Evolutionary conservation across 2,113 vertebrate genomes (phyloP).

Genomic region (Danionella cerebrum): DNA sequence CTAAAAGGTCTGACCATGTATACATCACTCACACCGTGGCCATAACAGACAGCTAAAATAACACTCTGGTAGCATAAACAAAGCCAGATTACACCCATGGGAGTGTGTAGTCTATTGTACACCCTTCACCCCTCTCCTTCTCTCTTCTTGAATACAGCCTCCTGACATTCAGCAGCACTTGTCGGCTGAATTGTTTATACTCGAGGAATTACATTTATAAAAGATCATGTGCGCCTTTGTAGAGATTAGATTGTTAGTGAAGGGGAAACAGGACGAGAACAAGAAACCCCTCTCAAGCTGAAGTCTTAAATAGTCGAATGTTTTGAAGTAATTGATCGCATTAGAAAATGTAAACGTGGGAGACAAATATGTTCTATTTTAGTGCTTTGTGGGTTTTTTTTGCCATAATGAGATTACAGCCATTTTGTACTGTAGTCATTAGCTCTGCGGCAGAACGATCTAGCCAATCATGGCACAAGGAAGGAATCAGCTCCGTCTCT

Average conservation of each 20-base stretch:
- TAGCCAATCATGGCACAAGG: conserved; percentile 39
- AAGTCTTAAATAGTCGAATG: neutral
- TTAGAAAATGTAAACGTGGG: conserved; percentile 28
- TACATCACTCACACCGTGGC: conserved; percentile 60
- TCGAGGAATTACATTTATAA: conserved; percentile 2
- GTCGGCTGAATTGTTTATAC: conserved; percentile 26
- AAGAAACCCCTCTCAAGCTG: neutral
- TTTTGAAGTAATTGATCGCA: conserved; percentile 16
- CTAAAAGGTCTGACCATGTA: conserved; percentile 51
- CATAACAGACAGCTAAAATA: conserved; percentile 70
- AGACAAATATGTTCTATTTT: too few relatives aligned
- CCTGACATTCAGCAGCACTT: conserved; percentile 33
- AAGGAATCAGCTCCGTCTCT: conserved; percentile 37
- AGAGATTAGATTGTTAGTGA: neutral
- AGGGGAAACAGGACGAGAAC: neutral
- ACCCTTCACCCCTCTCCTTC: conserved; percentile 29
- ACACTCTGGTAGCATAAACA: conserved; percentile 69
- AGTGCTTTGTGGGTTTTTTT: conserved; percentile 28
- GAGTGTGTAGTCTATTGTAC: conserved; percentile 54
- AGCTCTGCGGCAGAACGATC: conserved; percentile 48
- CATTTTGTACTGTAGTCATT: conserved; percentile 47
- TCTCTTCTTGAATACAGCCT: conserved; percentile 25
- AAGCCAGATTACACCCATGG: conserved; percentile 70
- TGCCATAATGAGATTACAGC: conserved; percentile 41
- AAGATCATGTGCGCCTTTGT: neutral